These are phyloP conservation scores for Drosophila nigrodunni DNA, from an alignment of 1,140 invertebrate genomes.

Conservation along the genomic window DNA sequence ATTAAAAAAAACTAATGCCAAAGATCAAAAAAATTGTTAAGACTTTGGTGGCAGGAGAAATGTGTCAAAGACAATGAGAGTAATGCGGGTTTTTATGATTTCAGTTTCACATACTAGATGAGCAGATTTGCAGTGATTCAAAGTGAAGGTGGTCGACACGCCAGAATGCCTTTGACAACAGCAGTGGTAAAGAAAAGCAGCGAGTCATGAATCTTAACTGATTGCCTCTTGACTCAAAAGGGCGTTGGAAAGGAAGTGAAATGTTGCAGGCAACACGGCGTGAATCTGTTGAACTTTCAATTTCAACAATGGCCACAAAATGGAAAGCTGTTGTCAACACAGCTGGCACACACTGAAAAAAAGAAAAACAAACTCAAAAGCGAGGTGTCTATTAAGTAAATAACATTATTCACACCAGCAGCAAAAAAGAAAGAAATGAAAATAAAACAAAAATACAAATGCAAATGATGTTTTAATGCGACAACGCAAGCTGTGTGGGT, in stretches of 20 bases:
- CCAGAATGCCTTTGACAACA: conserved; percentile 59
- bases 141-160: conserved; percentile 60
- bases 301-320: conserved; percentile 70
- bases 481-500: conserved; percentile 39
- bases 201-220: conserved; percentile 54
- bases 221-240: conserved; percentile 32
- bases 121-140: neutral
- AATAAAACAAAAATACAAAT: conserved; percentile 14
- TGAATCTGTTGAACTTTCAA: conserved; percentile 69
- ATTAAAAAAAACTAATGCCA: conserved; percentile 63
- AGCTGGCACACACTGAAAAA: conserved; percentile 41
- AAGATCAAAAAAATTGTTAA: conserved; percentile 30
- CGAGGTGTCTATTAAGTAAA: conserved; percentile 19
- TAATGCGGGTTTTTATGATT: conserved; percentile 7
- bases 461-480: conserved; percentile 52
- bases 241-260: conserved; percentile 75
- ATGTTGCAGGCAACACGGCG: conserved; percentile 40
- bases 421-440: conserved; percentile 28
- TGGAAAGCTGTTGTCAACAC: conserved; percentile 68
- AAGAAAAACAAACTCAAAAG: conserved; percentile 2
- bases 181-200: neutral
- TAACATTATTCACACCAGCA: conserved; percentile 30
- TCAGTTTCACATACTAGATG: conserved; percentile 14
- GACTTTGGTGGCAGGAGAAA: conserved; percentile 36
- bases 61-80: conserved; percentile 68